Percentiles rank a stretch among this genome's conserved stretches.
phyloP scores from a whole-genome alignment of 2,113 vertebrate species.

The Neodontobutis hainanensis region DNA sequence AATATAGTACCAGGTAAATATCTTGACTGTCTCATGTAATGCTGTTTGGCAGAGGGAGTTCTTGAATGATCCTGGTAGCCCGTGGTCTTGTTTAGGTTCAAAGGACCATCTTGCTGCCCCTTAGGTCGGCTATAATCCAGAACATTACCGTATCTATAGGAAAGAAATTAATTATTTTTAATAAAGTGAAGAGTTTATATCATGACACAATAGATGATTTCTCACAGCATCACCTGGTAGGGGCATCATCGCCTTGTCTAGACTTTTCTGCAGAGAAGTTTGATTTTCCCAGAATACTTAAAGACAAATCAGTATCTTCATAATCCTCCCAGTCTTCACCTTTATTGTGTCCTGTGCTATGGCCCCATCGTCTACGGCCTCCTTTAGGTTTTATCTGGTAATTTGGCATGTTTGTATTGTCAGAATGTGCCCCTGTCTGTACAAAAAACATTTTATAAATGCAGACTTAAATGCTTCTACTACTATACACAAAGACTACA shows the following conservation, averaged over 20 bases:
- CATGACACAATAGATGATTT: background rate
- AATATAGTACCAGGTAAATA: slow-evolving; percentile 88
- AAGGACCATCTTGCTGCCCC: slow-evolving; percentile 76
- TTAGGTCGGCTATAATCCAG: slow-evolving; percentile 86
- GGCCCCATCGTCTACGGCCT: slow-evolving; percentile 86
- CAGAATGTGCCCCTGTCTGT: slow-evolving; percentile 77
- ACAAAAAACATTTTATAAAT: slow-evolving; percentile 42
- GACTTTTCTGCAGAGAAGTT: slow-evolving; percentile 81
- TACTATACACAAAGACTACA: background rate
- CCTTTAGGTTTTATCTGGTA: slow-evolving; percentile 82
- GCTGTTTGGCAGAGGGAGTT: slow-evolving; percentile 85
- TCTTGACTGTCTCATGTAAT: slow-evolving; percentile 91
- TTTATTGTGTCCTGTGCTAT: slow-evolving; percentile 79
- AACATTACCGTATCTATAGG: slow-evolving; percentile 85
- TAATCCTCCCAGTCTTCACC: slow-evolving; percentile 88
- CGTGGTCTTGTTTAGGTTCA: slow-evolving; percentile 78
- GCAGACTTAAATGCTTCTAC: background rate
- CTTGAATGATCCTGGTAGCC: slow-evolving; percentile 81
- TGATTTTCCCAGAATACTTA: slow-evolving; percentile 69
- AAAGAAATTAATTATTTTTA: background rate
- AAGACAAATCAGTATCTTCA: slow-evolving; percentile 79
- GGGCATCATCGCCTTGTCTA: slow-evolving; percentile 77
- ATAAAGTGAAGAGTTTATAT: background rate
- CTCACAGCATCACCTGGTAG: slow-evolving; percentile 77
- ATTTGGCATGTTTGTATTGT: slow-evolving; percentile 76